Evolutionary conservation across 2,888 invertebrate species (phyloP).

Genomic region (Beris chalybata): DNA sequence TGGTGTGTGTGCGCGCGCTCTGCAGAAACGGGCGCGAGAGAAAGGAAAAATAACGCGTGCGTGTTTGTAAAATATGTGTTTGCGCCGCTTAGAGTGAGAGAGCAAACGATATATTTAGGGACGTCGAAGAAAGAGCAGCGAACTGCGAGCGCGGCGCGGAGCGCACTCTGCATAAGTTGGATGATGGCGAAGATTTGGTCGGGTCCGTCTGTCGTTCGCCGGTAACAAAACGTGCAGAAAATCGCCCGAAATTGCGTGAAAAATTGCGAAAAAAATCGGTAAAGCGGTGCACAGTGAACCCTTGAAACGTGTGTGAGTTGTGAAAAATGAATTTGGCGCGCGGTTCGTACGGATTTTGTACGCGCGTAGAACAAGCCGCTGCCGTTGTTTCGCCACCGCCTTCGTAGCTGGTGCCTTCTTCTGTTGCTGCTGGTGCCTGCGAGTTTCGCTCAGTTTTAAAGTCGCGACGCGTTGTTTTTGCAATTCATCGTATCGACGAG

Average conservation of each 20-base stretch:
- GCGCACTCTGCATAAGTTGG: no score
- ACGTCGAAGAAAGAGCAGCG: constrained; percentile 10
- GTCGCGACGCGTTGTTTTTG: not conserved
- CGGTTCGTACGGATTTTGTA: constrained; percentile 1
- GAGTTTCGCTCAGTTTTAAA: not conserved
- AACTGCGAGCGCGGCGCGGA: constrained; percentile 10
- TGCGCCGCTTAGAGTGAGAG: constrained; percentile 10
- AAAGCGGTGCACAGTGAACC: not conserved
- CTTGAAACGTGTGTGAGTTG: not conserved
- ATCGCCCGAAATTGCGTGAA: constrained; percentile 16
- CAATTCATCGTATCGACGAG: not conserved
- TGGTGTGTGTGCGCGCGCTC: constrained; percentile 9
- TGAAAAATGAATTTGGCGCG: constrained; percentile 13
- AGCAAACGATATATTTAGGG: constrained; percentile 1
- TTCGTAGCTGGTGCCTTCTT: constrained; percentile 20
- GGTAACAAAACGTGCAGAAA: constrained; percentile 31
- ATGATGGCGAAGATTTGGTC: constrained; percentile 40
- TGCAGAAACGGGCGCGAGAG: not conserved
- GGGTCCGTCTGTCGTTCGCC: constrained; percentile 32
- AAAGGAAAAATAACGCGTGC: not conserved
- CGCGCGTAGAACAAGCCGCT: constrained; percentile 15
- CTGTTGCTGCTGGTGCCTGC: constrained; percentile 18
- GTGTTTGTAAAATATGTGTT: not conserved
- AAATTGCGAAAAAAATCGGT: not conserved
- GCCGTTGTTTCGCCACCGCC: constrained; percentile 15